Percentiles rank a stretch among this genome's conserved stretches.
Conservation (phyloP, 2,113 vertebrate genomes). For the Thymallus thymallus region DNA sequence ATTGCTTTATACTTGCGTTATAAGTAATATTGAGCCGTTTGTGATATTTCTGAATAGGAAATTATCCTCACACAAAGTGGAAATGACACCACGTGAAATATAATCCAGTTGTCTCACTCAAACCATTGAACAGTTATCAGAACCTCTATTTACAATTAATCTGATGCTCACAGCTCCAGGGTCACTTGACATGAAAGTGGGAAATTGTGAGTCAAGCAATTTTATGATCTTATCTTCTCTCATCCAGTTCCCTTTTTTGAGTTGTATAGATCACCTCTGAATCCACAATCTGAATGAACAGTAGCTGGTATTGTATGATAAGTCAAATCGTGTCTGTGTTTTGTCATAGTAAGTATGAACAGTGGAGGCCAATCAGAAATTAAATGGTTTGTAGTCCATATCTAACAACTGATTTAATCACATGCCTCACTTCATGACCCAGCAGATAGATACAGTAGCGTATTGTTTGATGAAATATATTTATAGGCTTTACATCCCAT, state of each 20-base stretch:
- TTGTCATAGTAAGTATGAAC: not conserved
- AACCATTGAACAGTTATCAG: not conserved
- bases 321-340: not conserved
- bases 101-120: not conserved
- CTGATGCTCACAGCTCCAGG: not conserved
- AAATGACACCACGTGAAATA: not conserved
- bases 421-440: not conserved
- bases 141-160: not conserved
- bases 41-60: not conserved
- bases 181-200: slow-evolving; percentile 8
- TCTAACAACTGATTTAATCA: slow-evolving; percentile 4
- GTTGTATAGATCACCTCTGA: not conserved
- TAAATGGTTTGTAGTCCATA: not conserved
- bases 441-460: not conserved
- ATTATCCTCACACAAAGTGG: not conserved
- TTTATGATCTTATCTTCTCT: slow-evolving; percentile 46
- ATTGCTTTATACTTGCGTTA: too few relatives aligned
- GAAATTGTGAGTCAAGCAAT: slow-evolving; percentile 31
- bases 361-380: not conserved
- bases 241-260: not conserved
- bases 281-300: not conserved
- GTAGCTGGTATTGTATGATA: slow-evolving; percentile 1
- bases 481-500: not conserved
- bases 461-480: not conserved
- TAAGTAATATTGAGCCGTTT: not conserved